Evolutionary conservation across 2,113 vertebrate genomes (phyloP), one percentile per base, ranked within the genome.

Genomic region (Corapipo altera): DNA sequence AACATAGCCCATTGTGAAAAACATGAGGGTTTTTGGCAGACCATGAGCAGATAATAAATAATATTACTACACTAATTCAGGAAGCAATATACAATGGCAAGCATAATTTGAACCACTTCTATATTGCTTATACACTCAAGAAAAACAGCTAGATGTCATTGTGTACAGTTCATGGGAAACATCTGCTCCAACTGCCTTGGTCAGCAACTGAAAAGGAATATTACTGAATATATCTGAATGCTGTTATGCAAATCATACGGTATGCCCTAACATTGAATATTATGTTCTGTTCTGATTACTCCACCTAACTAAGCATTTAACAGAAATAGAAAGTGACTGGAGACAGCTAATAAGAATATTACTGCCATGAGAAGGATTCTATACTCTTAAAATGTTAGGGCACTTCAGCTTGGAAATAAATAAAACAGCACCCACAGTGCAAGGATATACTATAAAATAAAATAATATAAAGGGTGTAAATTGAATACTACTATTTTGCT

Each of bases 11-110:
- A 62, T 13, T 77, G 61, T 94, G 79, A 70, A 88, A 94, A 85
- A 71, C 32, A 41, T 55, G 41, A 69, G 69, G 4, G 16, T 24
- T 82, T 90, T 62, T 82, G 23, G 27, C 52, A 81, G 18, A 52
- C 6, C 52, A 64, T 48, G n/a, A 80, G 46, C 21, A 95, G 78
- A 88, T 73, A 93, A 88, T 93, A 94, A 94, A 95, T 96, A 94
- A 93, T 67, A 83, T 48, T 78, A 52, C 39, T 88, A 71, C 72
- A 84, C 48, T 74, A 93, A 95, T 92, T 93, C 90, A 91, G 82
- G 92, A 96, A 96, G 75, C 83, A 93, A 92, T 74, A n/a, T 75
- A 95, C 78, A 91, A 91, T 75, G 35, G 90, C 46, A 93, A 94
- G 75, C 57, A 85, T 83, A 90, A 95, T 95, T 88, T 88, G 79